These are phyloP conservation scores for Nymphalis c-album DNA, from an alignment of 2,888 invertebrate genomes.

Conservation along the genomic window DNA sequence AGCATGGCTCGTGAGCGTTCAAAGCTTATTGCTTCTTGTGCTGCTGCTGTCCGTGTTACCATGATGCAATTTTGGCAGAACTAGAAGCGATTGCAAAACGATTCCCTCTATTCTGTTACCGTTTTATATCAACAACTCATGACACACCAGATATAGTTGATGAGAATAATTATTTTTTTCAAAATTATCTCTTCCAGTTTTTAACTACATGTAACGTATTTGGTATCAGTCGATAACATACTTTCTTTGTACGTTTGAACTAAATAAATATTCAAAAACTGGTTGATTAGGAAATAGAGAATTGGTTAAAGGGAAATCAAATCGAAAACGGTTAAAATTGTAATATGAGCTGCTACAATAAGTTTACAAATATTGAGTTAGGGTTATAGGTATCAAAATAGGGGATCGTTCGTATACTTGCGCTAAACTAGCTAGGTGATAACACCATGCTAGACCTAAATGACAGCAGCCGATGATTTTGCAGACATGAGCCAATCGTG, in stretches of 20 bases:
- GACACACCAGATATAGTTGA: too few relatives aligned
- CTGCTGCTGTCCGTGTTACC: slow-evolving; percentile 67
- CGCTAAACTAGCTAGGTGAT: slow-evolving; percentile 77
- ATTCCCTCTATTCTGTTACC: slow-evolving; percentile 69
- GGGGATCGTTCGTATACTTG: slow-evolving; percentile 55
- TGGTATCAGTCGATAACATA: too few relatives aligned
- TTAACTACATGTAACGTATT: too few relatives aligned
- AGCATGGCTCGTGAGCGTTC: slow-evolving; percentile 61
- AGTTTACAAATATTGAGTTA: neutral
- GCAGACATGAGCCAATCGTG: slow-evolving; percentile 72
- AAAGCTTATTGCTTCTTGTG: slow-evolving; percentile 64
- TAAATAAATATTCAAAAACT: too few relatives aligned
- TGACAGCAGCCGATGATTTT: slow-evolving; percentile 70
- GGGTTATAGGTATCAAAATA: slow-evolving; percentile 64
- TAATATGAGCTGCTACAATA: neutral
- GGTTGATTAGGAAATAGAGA: too few relatives aligned
- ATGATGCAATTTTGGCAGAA: slow-evolving; percentile 70
- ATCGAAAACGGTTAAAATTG: neutral
- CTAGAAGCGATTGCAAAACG: slow-evolving; percentile 69
- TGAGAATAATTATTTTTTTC: too few relatives aligned
- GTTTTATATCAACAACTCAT: slow-evolving; percentile 44
- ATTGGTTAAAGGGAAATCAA: neutral
- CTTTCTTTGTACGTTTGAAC: too few relatives aligned
- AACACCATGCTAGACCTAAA: slow-evolving; percentile 76
- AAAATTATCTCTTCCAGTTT: too few relatives aligned